These are phyloP conservation scores for Heliocidaris erythrogramma DNA, from an alignment of 35 echinoderm and acorn worm species.

Conservation along the genomic window DNA sequence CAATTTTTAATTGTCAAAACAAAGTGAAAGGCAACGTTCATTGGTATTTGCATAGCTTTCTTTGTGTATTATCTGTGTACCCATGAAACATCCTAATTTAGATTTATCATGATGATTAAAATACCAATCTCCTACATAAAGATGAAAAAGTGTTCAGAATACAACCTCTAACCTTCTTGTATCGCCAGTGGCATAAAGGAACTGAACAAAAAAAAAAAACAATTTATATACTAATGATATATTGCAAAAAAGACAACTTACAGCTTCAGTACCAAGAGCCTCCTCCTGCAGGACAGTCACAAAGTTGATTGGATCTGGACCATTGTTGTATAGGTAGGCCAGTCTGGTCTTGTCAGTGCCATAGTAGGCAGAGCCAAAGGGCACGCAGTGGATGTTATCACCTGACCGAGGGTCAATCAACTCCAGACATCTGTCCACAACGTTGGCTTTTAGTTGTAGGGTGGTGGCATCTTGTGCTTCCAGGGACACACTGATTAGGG, in stretches of 20 bases:
- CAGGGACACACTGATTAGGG: conserved; percentile 68
- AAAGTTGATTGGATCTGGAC: conserved; percentile 93
- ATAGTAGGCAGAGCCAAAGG: conserved; percentile 94
- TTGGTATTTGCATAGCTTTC: background rate
- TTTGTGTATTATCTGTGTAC: background rate
- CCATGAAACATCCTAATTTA: background rate
- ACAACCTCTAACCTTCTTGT: background rate
- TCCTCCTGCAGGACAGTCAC: conserved; percentile 84
- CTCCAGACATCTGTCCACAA: conserved; percentile 90
- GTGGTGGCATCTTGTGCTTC: conserved; percentile 85
- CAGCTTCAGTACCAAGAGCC: conserved; percentile 87
- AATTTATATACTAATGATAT: background rate
- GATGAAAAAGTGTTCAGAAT: background rate
- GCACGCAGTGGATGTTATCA: conserved; percentile 70
- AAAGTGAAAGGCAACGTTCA: too few relatives aligned
- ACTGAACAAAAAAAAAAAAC: background rate
- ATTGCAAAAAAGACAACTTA: conserved; percentile 42
- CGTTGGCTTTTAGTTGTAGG: conserved; percentile 72
- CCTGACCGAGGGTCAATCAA: conserved; percentile 66
- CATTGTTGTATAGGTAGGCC: conserved; percentile 91
- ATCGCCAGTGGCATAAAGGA: background rate
- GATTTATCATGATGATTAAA: background rate
- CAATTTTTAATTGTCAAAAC: too few relatives aligned
- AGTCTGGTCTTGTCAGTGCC: conserved; percentile 84
- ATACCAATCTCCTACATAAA: too few relatives aligned